phyloP scores from a whole-genome alignment of 2,797 vertebrate species.

The Sebastes hubbsi region DNA sequence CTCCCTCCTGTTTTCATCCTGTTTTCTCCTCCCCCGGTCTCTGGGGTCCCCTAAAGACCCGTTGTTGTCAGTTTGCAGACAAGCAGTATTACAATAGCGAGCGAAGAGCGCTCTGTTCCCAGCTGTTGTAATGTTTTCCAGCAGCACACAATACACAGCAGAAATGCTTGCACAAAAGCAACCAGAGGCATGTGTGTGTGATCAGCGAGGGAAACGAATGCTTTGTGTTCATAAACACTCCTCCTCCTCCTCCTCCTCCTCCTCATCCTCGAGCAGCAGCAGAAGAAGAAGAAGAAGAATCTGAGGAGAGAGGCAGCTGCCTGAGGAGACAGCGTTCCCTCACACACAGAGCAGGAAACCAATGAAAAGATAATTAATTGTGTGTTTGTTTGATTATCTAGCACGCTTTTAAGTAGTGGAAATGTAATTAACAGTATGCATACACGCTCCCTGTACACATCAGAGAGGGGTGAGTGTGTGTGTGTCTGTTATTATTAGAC shows the following conservation, averaged over 20 bases:
- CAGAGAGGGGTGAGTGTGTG: neutral
- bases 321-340: neutral
- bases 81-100: neutral
- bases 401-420: neutral
- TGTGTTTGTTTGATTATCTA: conserved; percentile 38
- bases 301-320: conserved; percentile 2
- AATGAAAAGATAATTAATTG: conserved; percentile 39
- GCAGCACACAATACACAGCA: neutral
- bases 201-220: conserved; percentile 14
- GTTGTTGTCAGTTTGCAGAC: conserved; percentile 9
- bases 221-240: conserved; percentile 31
- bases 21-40: neutral
- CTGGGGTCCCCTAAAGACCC: conserved; percentile 1
- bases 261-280: neutral
- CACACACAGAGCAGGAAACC: conserved; percentile 12
- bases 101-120: neutral
- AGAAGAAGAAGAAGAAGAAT: neutral
- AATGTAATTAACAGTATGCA: conserved; percentile 37
- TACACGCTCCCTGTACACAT: neutral
- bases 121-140: conserved; percentile 2
- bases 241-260: no score
- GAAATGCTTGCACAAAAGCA: neutral
- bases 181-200: neutral
- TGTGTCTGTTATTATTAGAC: neutral
- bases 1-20: neutral